Evolutionary conservation across 2,797 vertebrate species (phyloP).

Genomic region (Lophius americanus): DNA sequence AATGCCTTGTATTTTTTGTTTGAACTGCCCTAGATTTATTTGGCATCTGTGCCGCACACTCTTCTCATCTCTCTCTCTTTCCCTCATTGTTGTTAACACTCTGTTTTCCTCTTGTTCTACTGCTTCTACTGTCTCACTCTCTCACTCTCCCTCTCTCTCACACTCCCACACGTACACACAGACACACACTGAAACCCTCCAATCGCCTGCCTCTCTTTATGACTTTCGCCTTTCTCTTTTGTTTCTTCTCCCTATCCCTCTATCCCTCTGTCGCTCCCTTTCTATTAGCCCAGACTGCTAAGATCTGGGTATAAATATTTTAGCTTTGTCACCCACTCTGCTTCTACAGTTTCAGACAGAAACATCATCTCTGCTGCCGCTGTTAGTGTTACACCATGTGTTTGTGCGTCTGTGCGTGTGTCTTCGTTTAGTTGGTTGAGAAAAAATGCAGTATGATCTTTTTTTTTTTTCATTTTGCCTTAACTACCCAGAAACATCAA

Average conservation of each 20-base stretch:
- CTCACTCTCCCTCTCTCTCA: slow-evolving; percentile 12
- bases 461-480: slow-evolving; percentile 29
- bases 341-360: slow-evolving; percentile 58
- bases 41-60: slow-evolving; percentile 77
- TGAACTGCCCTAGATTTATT: slow-evolving; percentile 77
- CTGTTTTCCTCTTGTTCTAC: slow-evolving; percentile 27
- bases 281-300: slow-evolving; percentile 48
- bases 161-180: slow-evolving; percentile 21
- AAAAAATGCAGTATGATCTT: slow-evolving; percentile 36
- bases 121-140: background rate
- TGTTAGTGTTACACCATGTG: slow-evolving; percentile 24
- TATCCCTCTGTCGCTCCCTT: slow-evolving; percentile 26
- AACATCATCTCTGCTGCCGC: slow-evolving; percentile 36
- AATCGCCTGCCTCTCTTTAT: slow-evolving; percentile 23
- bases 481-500: slow-evolving; percentile 9
- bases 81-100: slow-evolving; percentile 53
- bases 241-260: background rate
- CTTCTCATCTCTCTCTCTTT: slow-evolving; percentile 44
- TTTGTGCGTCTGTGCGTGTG: slow-evolving; percentile 16
- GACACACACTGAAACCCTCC: slow-evolving; percentile 29
- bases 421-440: slow-evolving; percentile 37
- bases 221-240: slow-evolving; percentile 18
- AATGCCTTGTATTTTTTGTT: slow-evolving; percentile 65
- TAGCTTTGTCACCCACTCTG: slow-evolving; percentile 67
- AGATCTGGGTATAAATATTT: slow-evolving; percentile 78